A percentile compares a stretch with the other conserved stretches of the same genome.
Conservation (phyloP, 1,140 invertebrate species). For the Pseudomyrmex cubaensis region DNA sequence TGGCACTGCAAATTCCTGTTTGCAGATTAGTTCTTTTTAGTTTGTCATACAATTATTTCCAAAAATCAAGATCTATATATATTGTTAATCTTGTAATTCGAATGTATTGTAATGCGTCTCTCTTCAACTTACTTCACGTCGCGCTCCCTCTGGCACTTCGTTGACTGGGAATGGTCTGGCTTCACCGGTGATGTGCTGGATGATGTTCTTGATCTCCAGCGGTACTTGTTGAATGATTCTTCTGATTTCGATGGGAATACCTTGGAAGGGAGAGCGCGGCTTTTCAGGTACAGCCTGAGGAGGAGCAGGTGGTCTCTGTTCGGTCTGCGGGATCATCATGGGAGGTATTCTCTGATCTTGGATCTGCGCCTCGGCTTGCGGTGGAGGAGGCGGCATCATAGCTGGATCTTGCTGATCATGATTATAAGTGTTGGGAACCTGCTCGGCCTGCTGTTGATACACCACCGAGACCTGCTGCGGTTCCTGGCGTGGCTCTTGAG, state of each 20-base stretch:
- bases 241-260: conserved; percentile 80
- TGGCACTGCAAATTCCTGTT: conserved; percentile 78
- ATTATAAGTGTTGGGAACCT: conserved; percentile 65
- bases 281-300: conserved; percentile 70
- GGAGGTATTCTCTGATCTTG: conserved; percentile 72
- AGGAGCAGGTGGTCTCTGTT: conserved; percentile 72
- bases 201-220: conserved; percentile 81
- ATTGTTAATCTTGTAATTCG: background rate
- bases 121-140: conserved; percentile 76
- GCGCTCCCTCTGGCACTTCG: conserved; percentile 77
- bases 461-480: conserved; percentile 73
- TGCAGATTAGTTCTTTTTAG: conserved; percentile 10
- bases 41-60: background rate
- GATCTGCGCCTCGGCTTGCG: conserved; percentile 72
- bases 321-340: conserved; percentile 77
- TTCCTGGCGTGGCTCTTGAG: conserved; percentile 74
- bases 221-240: conserved; percentile 81
- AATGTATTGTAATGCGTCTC: too few species aligned
- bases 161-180: conserved; percentile 71
- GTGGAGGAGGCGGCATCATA: conserved; percentile 78
- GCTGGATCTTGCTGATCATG: conserved; percentile 74
- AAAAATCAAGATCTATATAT: background rate
- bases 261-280: conserved; percentile 78
- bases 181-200: conserved; percentile 81
- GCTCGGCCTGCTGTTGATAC: conserved; percentile 74